Evolutionary conservation across 2,113 vertebrate genomes (phyloP).

Genomic region (Leptodactylus fuscus): DNA sequence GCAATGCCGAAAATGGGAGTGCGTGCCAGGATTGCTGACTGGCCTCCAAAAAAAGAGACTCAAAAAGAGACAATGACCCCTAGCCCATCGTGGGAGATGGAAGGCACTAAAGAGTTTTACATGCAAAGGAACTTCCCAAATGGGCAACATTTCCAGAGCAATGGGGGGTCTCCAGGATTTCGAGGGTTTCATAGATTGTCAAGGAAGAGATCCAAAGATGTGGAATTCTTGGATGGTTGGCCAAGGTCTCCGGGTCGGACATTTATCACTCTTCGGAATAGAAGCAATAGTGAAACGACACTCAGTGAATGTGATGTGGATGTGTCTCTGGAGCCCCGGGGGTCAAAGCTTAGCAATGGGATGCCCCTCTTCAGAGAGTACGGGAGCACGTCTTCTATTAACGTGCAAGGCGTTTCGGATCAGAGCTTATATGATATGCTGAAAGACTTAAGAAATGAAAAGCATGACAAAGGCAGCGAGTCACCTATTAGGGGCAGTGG

Average conservation of each 20-base stretch:
- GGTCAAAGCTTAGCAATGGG: constrained; percentile 48
- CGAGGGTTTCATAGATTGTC: constrained; percentile 73
- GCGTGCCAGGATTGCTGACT: constrained; percentile 88
- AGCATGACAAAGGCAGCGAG: constrained; percentile 69
- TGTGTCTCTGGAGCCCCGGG: constrained; percentile 63
- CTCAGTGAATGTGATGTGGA: constrained; percentile 87
- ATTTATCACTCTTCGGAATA: constrained; percentile 78
- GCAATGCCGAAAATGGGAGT: constrained; percentile 92
- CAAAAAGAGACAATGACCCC: constrained; percentile 74
- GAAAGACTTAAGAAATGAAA: constrained; percentile 82
- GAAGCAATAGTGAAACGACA: constrained; percentile 92
- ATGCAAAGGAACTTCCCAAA: constrained; percentile 62
- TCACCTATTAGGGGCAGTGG: constrained; percentile 68
- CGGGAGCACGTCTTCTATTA: constrained; percentile 94
- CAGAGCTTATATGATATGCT: constrained; percentile 93
- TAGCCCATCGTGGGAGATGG: constrained; percentile 63
- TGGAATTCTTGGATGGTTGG: constrained; percentile 81
- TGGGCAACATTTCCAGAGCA: constrained; percentile 65
- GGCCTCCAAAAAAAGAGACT: constrained; percentile 86
- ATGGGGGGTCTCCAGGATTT: constrained; percentile 61
- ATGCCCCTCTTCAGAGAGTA: constrained; percentile 85
- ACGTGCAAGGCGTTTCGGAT: constrained; percentile 85
- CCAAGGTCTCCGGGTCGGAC: constrained; percentile 65
- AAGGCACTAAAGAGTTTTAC: constrained; percentile 66
- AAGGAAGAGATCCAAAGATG: constrained; percentile 80